A percentile compares a stretch with the other conserved stretches of the same genome.
Conservation (phyloP, 2,888 invertebrate genomes). For the Leptopilina drosophilae region DNA sequence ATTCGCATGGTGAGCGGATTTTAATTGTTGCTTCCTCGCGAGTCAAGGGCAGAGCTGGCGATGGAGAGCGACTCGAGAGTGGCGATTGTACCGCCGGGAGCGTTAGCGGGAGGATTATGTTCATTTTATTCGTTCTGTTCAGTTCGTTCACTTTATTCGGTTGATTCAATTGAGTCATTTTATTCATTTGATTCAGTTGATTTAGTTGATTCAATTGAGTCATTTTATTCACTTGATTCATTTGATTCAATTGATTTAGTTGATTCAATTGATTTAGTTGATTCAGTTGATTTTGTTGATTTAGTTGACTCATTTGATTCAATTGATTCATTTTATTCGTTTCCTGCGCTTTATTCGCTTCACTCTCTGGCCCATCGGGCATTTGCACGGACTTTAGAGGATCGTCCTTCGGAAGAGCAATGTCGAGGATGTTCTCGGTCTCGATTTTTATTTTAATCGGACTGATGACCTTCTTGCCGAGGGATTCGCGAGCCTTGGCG, state of each 20-base stretch:
- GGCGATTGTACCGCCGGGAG: slow-evolving; percentile 63
- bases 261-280: too few relatives aligned
- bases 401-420: slow-evolving; percentile 73
- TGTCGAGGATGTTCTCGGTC: slow-evolving; percentile 66
- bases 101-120: neutral
- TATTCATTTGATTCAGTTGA: too few relatives aligned
- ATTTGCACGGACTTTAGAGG: slow-evolving; percentile 60
- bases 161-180: too few relatives aligned
- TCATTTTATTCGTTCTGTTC: too few relatives aligned
- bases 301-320: too few relatives aligned
- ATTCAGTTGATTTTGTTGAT: too few relatives aligned
- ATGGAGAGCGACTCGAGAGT: slow-evolving; percentile 71
- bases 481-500: slow-evolving; percentile 85
- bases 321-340: too few relatives aligned
- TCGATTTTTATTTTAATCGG: slow-evolving; percentile 68
- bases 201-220: too few relatives aligned
- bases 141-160: too few relatives aligned
- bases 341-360: too few relatives aligned
- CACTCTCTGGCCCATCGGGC: neutral
- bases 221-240: too few relatives aligned
- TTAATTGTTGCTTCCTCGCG: slow-evolving; percentile 69
- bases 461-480: slow-evolving; percentile 79
- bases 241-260: too few relatives aligned
- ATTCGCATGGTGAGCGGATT: slow-evolving; percentile 65
- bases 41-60: slow-evolving; percentile 70